Base-by-base conservation (phyloP, 2,797 vertebrate species). In the Takifugu ocellatus region DNA sequence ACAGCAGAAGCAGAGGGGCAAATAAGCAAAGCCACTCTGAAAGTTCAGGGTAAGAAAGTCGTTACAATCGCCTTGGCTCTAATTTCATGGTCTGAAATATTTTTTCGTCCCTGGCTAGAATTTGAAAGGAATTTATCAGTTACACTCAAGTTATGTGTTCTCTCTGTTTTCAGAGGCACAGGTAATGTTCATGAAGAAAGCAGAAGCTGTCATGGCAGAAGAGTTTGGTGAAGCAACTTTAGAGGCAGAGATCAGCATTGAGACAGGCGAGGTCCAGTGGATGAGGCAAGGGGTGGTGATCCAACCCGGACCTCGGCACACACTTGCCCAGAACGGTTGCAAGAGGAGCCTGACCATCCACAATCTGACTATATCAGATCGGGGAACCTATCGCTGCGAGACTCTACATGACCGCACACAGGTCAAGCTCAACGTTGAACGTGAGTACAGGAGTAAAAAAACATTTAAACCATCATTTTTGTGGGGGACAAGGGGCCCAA, bases 311-410 rank as follows among this genome's bases (percentile, higher is more conserved):
- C 62, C 86, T 14, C 91, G 90, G 48, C 88, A 94, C 78, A 87
- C 83, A 0, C 65, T 94, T 61, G 79, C 63, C 10, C 92, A 93
- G 67, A 70, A 59, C 0, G 94, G 93, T 45, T 68, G 79, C 8
- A 79, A 64, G 50, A 90, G 94, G 66, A 89, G 80, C 33, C 88
- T 96, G 48, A 90, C 85, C 72, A 92, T 98, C 75, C 72, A 12
- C 6, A 84, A 91, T 25, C 80, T 97, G 1, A 51, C 68, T 17
- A 86, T 93, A 4, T 85, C 92, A 0, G 96, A 99, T 42, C 91
- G 94, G 1, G 97, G 97, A 45, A 95, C 92, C 15, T 99, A 98
- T 67, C 93, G 94, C 76, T 99, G 97, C 0, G 95, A 99, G 84
- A 97, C 94, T 16, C 93, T 94, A 5, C 95, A 99, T 0, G 96